Evolutionary conservation across 2,888 invertebrate genomes (phyloP).

Genomic region (Aradus depressus): DNA sequence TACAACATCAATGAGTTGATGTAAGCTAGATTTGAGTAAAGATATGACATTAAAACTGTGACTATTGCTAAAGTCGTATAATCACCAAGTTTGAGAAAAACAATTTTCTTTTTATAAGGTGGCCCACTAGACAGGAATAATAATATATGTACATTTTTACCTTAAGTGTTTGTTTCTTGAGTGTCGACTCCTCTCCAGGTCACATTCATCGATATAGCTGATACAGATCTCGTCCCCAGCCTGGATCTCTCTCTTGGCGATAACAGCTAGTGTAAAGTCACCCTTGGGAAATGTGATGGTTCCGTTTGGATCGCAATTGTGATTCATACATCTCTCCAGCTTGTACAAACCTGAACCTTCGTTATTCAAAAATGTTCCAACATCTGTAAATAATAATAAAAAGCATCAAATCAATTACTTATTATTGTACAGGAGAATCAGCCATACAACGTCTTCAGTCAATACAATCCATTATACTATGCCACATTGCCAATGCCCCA

Average conservation of each 20-base stretch:
- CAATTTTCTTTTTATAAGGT: background rate
- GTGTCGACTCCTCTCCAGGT: constrained; percentile 66
- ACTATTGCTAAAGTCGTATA: background rate
- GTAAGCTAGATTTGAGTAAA: background rate
- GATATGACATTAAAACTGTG: background rate
- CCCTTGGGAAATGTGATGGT: constrained; percentile 73
- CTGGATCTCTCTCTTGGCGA: constrained; percentile 58
- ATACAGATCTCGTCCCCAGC: constrained; percentile 81
- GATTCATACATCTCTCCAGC: constrained; percentile 83
- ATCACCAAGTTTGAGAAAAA: background rate
- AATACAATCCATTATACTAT: no score
- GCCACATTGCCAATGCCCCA: no score
- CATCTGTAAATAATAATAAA: constrained; percentile 33
- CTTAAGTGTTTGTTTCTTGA: constrained; percentile 67
- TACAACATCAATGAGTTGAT: background rate
- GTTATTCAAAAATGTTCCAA: constrained; percentile 71
- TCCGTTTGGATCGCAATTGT: constrained; percentile 84
- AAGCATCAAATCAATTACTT: constrained; percentile 2
- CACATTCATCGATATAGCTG: constrained; percentile 81
- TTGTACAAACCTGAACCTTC: constrained; percentile 84
- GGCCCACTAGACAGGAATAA: background rate
- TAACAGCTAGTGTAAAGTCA: constrained; percentile 61
- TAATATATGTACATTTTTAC: constrained; percentile 32
- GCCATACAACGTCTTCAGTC: no score
- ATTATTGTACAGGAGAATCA: no score